A percentile compares a stretch with the other conserved stretches of the same genome.
phyloP scores from a whole-genome alignment of 2,888 invertebrate genomes.

The Coenonympha glycerion region DNA sequence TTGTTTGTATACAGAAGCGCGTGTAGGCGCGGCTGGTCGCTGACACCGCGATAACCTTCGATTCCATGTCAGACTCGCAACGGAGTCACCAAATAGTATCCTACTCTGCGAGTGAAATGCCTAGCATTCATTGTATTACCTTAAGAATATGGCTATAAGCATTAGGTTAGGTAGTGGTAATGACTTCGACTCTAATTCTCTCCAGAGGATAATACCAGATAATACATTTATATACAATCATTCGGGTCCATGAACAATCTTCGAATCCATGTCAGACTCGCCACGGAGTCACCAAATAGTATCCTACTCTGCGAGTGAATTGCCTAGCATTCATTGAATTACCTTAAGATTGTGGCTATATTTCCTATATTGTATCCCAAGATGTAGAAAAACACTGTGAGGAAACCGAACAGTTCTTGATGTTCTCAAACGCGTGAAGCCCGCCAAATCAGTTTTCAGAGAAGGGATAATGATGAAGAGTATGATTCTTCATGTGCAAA shows the following conservation, averaged over 20 bases:
- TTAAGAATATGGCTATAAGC: constrained; percentile 3
- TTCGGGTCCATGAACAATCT: too few relatives aligned
- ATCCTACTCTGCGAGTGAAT: constrained; percentile 30
- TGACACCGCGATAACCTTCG: constrained; percentile 73
- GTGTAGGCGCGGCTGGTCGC: constrained; percentile 70
- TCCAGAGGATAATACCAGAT: too few relatives aligned
- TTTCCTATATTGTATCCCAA: too few relatives aligned
- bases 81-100: constrained; percentile 52
- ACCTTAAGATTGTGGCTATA: constrained; percentile 4
- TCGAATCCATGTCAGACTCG: constrained; percentile 57
- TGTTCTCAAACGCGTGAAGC: too few relatives aligned
- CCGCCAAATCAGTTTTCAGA: too few relatives aligned
- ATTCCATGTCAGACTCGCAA: constrained; percentile 54
- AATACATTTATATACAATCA: too few relatives aligned
- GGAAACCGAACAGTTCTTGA: too few relatives aligned
- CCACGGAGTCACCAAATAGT: constrained; percentile 55
- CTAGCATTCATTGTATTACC: constrained; percentile 15
- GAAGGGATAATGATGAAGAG: too few relatives aligned
- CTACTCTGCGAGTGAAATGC: constrained; percentile 28
- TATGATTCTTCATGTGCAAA: too few relatives aligned
- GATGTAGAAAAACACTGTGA: too few relatives aligned
- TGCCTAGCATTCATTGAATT: constrained; percentile 17
- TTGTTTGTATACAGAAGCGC: constrained; percentile 46
- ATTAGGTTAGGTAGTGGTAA: too few relatives aligned
- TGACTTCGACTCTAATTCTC: too few relatives aligned